A percentile compares a stretch with the other conserved stretches of the same genome.
These are phyloP conservation scores for Oxytorus armatus DNA, from an alignment of 2,888 invertebrate species.

Conservation along the genomic window DNA sequence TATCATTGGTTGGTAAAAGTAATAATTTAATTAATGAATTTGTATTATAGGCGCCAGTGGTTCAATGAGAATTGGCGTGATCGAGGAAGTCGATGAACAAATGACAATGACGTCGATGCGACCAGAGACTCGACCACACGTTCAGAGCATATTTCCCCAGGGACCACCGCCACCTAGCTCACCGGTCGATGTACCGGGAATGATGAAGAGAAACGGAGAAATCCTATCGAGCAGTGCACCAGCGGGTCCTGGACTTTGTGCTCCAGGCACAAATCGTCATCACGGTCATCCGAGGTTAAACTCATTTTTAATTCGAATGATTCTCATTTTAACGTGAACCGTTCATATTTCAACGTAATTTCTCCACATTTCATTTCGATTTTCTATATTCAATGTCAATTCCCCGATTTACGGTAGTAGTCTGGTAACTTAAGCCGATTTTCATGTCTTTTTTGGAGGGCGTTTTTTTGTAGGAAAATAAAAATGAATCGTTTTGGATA, in stretches of 20 bases:
- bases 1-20: slow-evolving; percentile 85
- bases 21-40: background rate
- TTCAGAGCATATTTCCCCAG: slow-evolving; percentile 81
- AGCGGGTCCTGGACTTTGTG: slow-evolving; percentile 65
- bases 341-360: too few species aligned
- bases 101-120: slow-evolving; percentile 92
- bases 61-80: slow-evolving; percentile 82
- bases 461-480: too few species aligned
- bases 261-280: slow-evolving; percentile 60
- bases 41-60: slow-evolving; percentile 71
- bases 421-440: too few species aligned
- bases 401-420: too few species aligned
- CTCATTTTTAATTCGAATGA: background rate
- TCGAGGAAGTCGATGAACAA: slow-evolving; percentile 89
- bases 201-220: slow-evolving; percentile 72
- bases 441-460: too few species aligned
- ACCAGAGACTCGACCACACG: slow-evolving; percentile 84
- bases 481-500: too few species aligned
- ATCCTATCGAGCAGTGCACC: slow-evolving; percentile 81
- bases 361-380: too few species aligned
- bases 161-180: slow-evolving; percentile 87
- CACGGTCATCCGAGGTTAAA: slow-evolving; percentile 58
- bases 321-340: too few species aligned
- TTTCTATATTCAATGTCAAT: too few species aligned
- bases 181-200: slow-evolving; percentile 88